These are phyloP conservation scores for Lobophora halterata DNA, from an alignment of 2,888 invertebrate genomes.

Conservation along the genomic window DNA sequence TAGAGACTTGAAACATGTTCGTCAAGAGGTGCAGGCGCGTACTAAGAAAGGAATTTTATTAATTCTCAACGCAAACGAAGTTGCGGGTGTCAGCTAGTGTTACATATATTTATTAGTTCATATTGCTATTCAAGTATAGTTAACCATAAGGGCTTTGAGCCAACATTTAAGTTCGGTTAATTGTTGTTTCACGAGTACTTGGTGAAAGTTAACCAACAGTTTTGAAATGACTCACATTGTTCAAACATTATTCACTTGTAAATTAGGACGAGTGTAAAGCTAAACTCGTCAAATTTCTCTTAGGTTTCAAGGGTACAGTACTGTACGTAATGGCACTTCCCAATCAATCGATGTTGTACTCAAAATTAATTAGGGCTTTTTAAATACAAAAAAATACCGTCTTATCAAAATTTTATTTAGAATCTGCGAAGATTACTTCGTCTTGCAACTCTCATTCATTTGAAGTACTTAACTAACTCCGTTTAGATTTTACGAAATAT, in stretches of 20 bases:
- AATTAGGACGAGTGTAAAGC: slow-evolving; percentile 58
- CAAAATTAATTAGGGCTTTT: slow-evolving; percentile 17
- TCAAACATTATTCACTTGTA: slow-evolving; percentile 68
- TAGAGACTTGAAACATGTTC: too few species aligned
- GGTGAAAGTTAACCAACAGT: slow-evolving; percentile 70
- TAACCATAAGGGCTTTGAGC: slow-evolving; percentile 38
- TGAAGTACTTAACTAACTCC: slow-evolving; percentile 4
- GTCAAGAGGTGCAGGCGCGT: too few species aligned
- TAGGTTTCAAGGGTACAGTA: slow-evolving; percentile 21
- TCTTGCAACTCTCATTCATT: slow-evolving; percentile 13
- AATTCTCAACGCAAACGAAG: too few species aligned
- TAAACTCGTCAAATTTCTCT: slow-evolving; percentile 44
- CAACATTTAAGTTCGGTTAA: slow-evolving; percentile 47
- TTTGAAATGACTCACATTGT: slow-evolving; percentile 68
- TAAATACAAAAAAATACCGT: slow-evolving; percentile 19
- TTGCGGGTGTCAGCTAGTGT: too few species aligned
- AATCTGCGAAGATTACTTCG: slow-evolving; percentile 15
- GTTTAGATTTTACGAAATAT: background rate
- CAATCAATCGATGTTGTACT: slow-evolving; percentile 25
- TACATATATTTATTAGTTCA: background rate
- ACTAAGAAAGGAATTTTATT: too few species aligned
- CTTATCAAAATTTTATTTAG: slow-evolving; percentile 23
- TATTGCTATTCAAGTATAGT: background rate
- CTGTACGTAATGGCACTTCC: slow-evolving; percentile 18
- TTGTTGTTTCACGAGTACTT: slow-evolving; percentile 57